Conservation (phyloP, 2,888 invertebrate genomes). For the Eristalis tenax region DNA sequence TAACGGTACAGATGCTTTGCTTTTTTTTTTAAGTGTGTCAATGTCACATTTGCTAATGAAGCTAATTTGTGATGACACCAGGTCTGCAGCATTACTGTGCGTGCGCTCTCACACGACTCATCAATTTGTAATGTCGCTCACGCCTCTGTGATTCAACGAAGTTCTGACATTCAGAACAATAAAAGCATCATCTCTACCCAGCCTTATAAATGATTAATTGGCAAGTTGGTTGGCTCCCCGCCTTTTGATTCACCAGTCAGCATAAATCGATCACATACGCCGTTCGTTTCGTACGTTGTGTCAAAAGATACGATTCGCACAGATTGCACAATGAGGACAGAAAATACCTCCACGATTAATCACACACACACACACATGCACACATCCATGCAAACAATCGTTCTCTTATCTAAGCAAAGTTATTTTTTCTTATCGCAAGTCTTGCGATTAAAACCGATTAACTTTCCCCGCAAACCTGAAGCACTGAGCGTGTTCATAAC, state of each 20-base stretch:
- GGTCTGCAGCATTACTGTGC: background rate
- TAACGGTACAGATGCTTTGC: background rate
- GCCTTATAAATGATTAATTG: background rate
- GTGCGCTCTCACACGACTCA: background rate
- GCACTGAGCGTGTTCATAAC: constrained; percentile 25
- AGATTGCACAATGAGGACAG: constrained; percentile 2
- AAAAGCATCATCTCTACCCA: background rate
- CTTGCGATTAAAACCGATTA: constrained; percentile 54
- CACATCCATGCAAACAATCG: constrained; percentile 13
- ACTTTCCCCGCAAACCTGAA: constrained; percentile 53
- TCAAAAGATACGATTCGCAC: constrained; percentile 34
- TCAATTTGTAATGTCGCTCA: background rate
- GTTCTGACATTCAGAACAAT: background rate
- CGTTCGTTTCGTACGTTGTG: background rate
- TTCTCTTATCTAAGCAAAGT: constrained; percentile 53
- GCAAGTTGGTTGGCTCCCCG: background rate
- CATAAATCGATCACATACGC: background rate
- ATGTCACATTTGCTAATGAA: background rate
- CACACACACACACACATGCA: constrained; percentile 24
- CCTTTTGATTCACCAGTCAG: background rate
- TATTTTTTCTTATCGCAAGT: constrained; percentile 39
- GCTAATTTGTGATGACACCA: background rate
- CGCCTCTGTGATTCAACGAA: background rate
- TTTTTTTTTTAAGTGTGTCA: background rate
- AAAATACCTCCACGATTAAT: background rate